phyloP scores from a whole-genome alignment of 1,140 invertebrate species.

The Hormaphis cornu region DNA sequence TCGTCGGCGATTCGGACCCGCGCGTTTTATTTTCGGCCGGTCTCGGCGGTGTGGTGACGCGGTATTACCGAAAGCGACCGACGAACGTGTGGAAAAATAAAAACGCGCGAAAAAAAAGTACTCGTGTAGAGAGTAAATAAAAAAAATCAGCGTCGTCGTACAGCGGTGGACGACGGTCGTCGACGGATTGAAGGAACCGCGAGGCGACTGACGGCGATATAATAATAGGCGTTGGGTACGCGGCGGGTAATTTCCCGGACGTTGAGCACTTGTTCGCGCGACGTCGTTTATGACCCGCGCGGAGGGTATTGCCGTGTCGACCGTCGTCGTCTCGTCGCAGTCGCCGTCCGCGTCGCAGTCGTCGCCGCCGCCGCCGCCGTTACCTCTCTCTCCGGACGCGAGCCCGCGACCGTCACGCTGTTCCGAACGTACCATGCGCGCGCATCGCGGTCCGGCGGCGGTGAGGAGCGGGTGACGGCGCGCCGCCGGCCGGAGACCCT shows the following conservation, averaged over 20 bases:
- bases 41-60: background rate
- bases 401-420: background rate
- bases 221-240: background rate
- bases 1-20: background rate
- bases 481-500: background rate
- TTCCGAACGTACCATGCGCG: background rate
- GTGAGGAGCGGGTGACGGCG: background rate
- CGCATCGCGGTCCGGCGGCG: background rate
- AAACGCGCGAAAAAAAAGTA: too few relatives aligned
- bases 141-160: too few relatives aligned
- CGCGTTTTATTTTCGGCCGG: background rate
- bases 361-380: background rate
- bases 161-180: background rate
- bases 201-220: background rate
- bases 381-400: slow-evolving; percentile 2
- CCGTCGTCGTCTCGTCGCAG: slow-evolving; percentile 3
- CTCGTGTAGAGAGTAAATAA: too few relatives aligned
- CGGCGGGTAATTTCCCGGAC: slow-evolving; percentile 24
- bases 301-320: slow-evolving; percentile 24
- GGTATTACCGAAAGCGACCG: too few relatives aligned
- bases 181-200: background rate
- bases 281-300: slow-evolving; percentile 30
- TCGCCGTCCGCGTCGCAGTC: slow-evolving; percentile 14
- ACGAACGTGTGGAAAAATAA: background rate
- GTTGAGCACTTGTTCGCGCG: slow-evolving; percentile 22